Percentiles rank a stretch among this genome's conserved stretches.
Conservation (phyloP, 2,888 invertebrate genomes). For the Onthophagus sagittarius region DNA sequence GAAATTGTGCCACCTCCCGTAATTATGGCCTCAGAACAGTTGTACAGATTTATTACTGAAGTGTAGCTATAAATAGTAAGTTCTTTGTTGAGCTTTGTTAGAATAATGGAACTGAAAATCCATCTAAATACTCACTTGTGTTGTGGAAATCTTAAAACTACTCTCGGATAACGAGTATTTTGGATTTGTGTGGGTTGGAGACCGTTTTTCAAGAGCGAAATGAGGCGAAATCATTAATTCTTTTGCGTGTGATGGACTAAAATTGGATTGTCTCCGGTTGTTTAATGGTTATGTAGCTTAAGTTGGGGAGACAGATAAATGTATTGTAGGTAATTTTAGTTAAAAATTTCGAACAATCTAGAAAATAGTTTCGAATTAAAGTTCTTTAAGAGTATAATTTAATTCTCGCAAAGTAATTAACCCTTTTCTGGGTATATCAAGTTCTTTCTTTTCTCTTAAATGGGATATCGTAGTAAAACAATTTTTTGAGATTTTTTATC, state of each 20-base stretch:
- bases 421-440: too few species aligned
- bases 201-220: not conserved
- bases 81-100: not conserved
- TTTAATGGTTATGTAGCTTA: not conserved
- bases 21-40: not conserved
- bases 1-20: not conserved
- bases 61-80: not conserved
- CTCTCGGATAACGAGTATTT: too few species aligned
- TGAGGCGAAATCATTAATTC: not conserved
- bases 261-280: not conserved
- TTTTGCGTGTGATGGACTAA: not conserved
- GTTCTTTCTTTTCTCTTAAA: too few species aligned
- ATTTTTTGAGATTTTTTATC: too few species aligned
- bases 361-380: too few species aligned
- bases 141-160: too few species aligned
- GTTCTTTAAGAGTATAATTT: too few species aligned
- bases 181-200: not conserved
- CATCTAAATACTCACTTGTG: not conserved
- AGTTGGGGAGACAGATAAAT: not conserved
- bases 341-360: too few species aligned
- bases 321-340: not conserved
- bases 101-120: not conserved
- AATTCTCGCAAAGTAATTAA: too few species aligned
- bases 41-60: not conserved
- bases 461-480: too few species aligned